phyloP scores from a whole-genome alignment of 1,140 invertebrate species.

The Drosophila parvula region DNA sequence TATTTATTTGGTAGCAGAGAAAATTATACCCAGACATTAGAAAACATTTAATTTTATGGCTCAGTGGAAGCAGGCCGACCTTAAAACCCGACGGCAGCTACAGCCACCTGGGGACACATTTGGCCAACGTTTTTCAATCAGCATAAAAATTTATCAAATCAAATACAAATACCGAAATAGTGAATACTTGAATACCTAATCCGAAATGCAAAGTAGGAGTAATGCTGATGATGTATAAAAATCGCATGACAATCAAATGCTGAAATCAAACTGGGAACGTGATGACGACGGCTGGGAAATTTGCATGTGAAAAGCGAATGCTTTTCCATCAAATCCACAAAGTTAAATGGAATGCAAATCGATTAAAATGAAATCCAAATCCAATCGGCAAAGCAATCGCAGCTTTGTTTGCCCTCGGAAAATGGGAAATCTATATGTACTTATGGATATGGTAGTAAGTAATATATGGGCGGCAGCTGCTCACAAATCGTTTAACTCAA shows the following conservation, averaged over 20 bases:
- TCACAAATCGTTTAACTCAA: slow-evolving; percentile 81
- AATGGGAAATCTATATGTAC: slow-evolving; percentile 6
- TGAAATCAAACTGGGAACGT: slow-evolving; percentile 65
- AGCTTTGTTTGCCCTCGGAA: slow-evolving; percentile 68
- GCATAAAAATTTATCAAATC: slow-evolving; percentile 83
- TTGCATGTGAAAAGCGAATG: slow-evolving; percentile 76
- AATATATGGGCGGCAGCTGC: slow-evolving; percentile 55
- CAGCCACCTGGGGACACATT: slow-evolving; percentile 70
- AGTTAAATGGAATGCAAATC: slow-evolving; percentile 65
- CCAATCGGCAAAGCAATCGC: slow-evolving; percentile 65
- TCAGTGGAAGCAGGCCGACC: slow-evolving; percentile 21
- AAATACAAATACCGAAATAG: slow-evolving; percentile 61
- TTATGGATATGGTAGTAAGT: background rate
- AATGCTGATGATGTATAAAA: slow-evolving; percentile 60
- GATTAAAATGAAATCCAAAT: slow-evolving; percentile 81
- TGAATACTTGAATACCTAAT: slow-evolving; percentile 19
- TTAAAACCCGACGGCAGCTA: slow-evolving; percentile 22
- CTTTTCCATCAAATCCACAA: slow-evolving; percentile 60
- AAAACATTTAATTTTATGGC: slow-evolving; percentile 1
- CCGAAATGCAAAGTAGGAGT: slow-evolving; percentile 65
- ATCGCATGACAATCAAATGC: slow-evolving; percentile 75
- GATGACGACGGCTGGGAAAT: slow-evolving; percentile 64
- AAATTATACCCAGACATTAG: slow-evolving; percentile 1
- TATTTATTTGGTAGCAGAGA: background rate
- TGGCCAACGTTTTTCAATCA: slow-evolving; percentile 79